These are phyloP conservation scores for Lepus townsendii DNA, from an alignment of 2,797 vertebrate species.

Conservation along the genomic window DNA sequence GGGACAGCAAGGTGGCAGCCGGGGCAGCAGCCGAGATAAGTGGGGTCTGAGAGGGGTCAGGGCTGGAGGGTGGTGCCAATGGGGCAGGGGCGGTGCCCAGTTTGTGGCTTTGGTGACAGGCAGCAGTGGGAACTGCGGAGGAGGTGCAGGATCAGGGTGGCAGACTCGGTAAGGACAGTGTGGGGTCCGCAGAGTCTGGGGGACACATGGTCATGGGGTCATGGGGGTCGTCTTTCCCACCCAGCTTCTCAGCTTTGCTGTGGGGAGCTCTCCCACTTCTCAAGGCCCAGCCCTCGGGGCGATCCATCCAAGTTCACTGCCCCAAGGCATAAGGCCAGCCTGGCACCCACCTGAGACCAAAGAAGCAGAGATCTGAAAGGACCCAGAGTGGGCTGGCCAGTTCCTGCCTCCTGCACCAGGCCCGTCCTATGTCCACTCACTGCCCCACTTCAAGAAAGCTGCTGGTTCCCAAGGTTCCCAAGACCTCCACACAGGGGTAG, in stretches of 20 bases:
- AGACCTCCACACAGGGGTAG: neutral
- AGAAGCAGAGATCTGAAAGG: neutral
- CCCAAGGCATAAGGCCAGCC: neutral
- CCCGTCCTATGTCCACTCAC: neutral
- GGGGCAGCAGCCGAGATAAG: neutral
- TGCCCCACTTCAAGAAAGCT: neutral
- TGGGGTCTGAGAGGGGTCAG: neutral
- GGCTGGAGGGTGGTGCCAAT: neutral
- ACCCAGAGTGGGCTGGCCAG: neutral
- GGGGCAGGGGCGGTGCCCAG: neutral
- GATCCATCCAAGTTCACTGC: neutral
- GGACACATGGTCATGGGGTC: neutral
- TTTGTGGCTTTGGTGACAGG: neutral
- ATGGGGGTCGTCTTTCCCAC: neutral
- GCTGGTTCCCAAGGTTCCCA: accelerated
- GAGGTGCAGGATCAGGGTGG: accelerated
- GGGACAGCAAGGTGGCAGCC: neutral
- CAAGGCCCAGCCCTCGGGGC: accelerated
- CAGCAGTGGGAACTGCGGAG: neutral
- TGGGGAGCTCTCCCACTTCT: neutral
- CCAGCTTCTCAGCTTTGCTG: neutral
- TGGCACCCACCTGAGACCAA: neutral
- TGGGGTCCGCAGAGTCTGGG: neutral
- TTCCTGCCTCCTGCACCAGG: neutral
- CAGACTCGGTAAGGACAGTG: accelerated